Conservation (phyloP, 2,888 invertebrate species). For the Oligia latruncula region DNA sequence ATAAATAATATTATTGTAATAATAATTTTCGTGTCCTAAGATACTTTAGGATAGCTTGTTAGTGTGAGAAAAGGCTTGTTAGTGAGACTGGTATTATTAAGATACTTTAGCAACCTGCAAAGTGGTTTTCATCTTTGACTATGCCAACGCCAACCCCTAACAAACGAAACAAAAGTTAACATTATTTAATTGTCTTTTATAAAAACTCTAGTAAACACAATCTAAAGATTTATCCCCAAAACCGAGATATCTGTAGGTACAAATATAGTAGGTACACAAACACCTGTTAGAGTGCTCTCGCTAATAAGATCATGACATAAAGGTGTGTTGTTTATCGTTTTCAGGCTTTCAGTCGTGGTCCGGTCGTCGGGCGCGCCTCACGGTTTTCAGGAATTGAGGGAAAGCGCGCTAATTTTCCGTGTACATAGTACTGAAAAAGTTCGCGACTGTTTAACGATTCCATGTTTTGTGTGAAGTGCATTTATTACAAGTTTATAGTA, state of each 20-base stretch:
- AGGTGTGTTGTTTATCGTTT: slow-evolving; percentile 66
- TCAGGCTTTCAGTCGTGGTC: slow-evolving; percentile 78
- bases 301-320: slow-evolving; percentile 54
- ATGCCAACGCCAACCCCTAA: neutral
- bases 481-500: neutral
- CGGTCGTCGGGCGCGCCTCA: slow-evolving; percentile 72
- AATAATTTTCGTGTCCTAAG: no score
- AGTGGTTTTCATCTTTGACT: no score
- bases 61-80: no score
- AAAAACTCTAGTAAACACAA: neutral
- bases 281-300: slow-evolving; percentile 52
- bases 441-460: neutral
- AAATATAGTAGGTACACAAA: slow-evolving; percentile 18
- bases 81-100: no score
- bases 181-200: neutral
- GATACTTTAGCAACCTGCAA: no score
- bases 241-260: slow-evolving; percentile 17
- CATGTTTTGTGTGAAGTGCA: slow-evolving; percentile 25
- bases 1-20: no score
- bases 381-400: slow-evolving; percentile 69
- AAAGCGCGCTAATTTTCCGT: slow-evolving; percentile 67
- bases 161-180: neutral
- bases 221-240: slow-evolving; percentile 17
- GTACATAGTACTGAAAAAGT: slow-evolving; percentile 37
- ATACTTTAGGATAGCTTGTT: no score